A percentile compares a stretch with the other conserved stretches of the same genome.
Evolutionary conservation across 2,888 invertebrate genomes (phyloP).

Genomic region (Atethmia centrago): DNA sequence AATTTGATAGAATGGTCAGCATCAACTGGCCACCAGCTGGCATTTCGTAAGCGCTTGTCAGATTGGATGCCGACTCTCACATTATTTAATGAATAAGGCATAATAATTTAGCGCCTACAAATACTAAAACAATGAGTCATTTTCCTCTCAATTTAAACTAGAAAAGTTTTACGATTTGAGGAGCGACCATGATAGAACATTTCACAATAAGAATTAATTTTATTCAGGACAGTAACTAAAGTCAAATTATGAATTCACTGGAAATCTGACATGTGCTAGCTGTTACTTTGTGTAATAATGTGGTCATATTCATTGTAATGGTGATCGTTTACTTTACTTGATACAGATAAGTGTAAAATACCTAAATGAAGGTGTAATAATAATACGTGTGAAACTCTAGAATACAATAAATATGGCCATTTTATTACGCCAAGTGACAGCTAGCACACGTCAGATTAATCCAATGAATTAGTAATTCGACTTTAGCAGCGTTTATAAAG

Average conservation of each 20-base stretch:
- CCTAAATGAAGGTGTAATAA: too few species aligned
- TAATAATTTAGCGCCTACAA: not conserved
- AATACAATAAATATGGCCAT: too few species aligned
- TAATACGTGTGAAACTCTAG: too few species aligned
- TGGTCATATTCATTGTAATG: too few species aligned
- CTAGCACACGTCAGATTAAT: too few species aligned
- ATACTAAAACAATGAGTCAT: not conserved
- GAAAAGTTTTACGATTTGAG: not conserved
- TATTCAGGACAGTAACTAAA: not conserved
- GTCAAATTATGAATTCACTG: too few species aligned
- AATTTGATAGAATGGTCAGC: not conserved
- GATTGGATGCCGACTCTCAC: not conserved
- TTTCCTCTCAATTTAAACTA: not conserved
- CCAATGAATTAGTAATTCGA: too few species aligned
- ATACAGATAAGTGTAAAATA: too few species aligned
- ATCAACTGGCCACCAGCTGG: not conserved
- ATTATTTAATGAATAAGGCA: not conserved
- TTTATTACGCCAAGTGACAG: too few species aligned
- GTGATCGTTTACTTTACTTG: too few species aligned
- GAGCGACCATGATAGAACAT: not conserved
- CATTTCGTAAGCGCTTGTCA: not conserved
- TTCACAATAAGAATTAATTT: not conserved
- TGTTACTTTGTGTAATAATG: too few species aligned
- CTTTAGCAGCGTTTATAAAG: slow-evolving; percentile 5
- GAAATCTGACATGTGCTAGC: too few species aligned